Evolutionary conservation across 1,140 invertebrate genomes (phyloP).

Genomic region (Mamestra configurata): DNA sequence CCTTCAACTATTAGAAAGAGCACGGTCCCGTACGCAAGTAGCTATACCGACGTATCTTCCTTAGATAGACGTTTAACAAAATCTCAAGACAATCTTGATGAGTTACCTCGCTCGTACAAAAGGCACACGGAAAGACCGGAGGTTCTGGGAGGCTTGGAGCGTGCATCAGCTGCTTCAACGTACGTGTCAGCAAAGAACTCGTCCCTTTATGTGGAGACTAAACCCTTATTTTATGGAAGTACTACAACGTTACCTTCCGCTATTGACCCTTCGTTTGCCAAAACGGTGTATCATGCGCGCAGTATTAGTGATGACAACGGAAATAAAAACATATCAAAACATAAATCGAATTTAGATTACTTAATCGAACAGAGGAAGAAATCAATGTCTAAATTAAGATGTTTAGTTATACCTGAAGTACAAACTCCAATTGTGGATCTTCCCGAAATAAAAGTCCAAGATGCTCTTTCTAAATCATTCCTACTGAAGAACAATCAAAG

Average conservation of each 20-base stretch:
- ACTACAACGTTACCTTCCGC: slow-evolving; percentile 76
- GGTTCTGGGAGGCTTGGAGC: slow-evolving; percentile 78
- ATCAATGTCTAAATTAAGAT: slow-evolving; percentile 94
- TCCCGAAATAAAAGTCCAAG: slow-evolving; percentile 94
- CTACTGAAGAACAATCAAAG: slow-evolving; percentile 69
- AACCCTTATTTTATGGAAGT: slow-evolving; percentile 83
- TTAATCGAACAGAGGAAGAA: slow-evolving; percentile 93
- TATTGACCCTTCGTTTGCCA: slow-evolving; percentile 66
- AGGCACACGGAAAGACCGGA: slow-evolving; percentile 79
- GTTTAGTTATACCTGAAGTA: slow-evolving; percentile 94
- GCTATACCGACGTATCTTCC: slow-evolving; percentile 75
- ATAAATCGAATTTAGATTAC: slow-evolving; percentile 89
- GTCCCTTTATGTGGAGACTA: slow-evolving; percentile 67
- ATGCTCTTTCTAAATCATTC: slow-evolving; percentile 76
- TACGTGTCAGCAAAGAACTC: slow-evolving; percentile 57
- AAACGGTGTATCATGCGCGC: slow-evolving; percentile 73
- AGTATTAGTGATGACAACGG: slow-evolving; percentile 84
- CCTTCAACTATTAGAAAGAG: slow-evolving; percentile 79
- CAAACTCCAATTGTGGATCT: slow-evolving; percentile 88
- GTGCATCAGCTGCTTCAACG: slow-evolving; percentile 49
- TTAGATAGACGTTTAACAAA: slow-evolving; percentile 83
- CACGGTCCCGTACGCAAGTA: slow-evolving; percentile 69
- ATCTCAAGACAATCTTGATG: slow-evolving; percentile 85
- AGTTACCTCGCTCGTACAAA: slow-evolving; percentile 77
- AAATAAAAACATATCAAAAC: slow-evolving; percentile 78